Conservation (phyloP, 2,797 vertebrate genomes). For the Aphelocoma californica region DNA sequence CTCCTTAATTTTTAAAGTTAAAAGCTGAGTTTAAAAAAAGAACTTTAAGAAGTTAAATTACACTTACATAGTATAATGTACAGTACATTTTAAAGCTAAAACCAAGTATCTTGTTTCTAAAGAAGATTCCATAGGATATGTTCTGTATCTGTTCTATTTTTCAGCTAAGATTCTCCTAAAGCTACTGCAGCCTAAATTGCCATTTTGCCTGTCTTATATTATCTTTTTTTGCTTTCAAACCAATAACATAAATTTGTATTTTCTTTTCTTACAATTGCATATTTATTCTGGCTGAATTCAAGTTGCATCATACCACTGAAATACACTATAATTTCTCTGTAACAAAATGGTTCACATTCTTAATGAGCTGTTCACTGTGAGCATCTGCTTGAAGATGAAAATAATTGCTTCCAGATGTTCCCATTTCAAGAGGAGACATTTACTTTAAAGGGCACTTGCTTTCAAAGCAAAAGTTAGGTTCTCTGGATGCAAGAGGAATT, state of each 20-base stretch:
- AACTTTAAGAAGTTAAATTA: background rate
- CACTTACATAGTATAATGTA: background rate
- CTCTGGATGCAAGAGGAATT: slow-evolving; percentile 15
- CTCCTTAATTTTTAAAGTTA: background rate
- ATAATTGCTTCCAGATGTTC: slow-evolving; percentile 79
- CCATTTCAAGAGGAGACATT: slow-evolving; percentile 32
- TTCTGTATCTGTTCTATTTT: background rate
- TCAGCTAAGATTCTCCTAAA: background rate
- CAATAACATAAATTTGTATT: slow-evolving; percentile 58
- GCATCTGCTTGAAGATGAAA: slow-evolving; percentile 68
- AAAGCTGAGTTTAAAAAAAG: background rate
- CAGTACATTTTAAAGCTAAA: background rate
- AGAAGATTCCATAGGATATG: background rate
- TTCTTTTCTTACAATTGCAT: slow-evolving; percentile 62
- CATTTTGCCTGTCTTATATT: background rate
- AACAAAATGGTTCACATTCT: slow-evolving; percentile 73
- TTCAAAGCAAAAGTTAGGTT: slow-evolving; percentile 57
- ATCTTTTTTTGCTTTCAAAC: slow-evolving; percentile 54
- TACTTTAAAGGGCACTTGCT: slow-evolving; percentile 68
- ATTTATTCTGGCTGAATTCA: slow-evolving; percentile 67
- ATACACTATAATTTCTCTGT: slow-evolving; percentile 69
- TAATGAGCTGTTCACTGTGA: slow-evolving; percentile 57
- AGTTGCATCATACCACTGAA: slow-evolving; percentile 62
- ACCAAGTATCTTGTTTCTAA: background rate
- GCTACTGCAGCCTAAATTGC: slow-evolving; percentile 12